phyloP scores from a whole-genome alignment of 2,888 invertebrate genomes.

The Archaeoteleia sp. region DNA sequence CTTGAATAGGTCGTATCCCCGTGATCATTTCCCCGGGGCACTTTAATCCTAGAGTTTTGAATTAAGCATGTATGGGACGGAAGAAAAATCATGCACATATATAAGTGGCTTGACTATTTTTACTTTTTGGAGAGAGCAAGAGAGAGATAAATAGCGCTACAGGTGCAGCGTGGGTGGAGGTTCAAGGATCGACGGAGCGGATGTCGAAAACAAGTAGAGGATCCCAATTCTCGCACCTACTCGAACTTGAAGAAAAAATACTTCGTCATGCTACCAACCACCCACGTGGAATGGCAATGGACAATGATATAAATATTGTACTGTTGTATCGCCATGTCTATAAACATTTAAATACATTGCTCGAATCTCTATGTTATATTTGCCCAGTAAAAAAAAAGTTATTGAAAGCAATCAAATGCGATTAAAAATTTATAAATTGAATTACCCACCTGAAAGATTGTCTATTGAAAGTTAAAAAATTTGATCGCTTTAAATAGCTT shows the following conservation, averaged over 20 bases:
- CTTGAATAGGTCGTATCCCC: slow-evolving; percentile 44
- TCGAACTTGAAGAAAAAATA: slow-evolving; percentile 45
- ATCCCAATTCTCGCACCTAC: slow-evolving; percentile 55
- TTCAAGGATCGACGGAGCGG: slow-evolving; percentile 51
- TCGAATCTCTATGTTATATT: too few relatives aligned
- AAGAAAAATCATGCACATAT: slow-evolving; percentile 40
- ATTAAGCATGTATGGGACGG: slow-evolving; percentile 39
- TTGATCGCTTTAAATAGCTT: too few relatives aligned
- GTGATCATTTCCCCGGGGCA: slow-evolving; percentile 36
- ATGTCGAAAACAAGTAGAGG: slow-evolving; percentile 52
- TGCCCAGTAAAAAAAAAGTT: too few relatives aligned
- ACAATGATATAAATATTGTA: slow-evolving; percentile 9
- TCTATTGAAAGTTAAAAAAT: too few relatives aligned
- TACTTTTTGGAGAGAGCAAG: too few relatives aligned
- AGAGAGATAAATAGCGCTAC: slow-evolving; percentile 50
- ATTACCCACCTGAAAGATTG: too few relatives aligned
- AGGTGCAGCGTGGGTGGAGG: slow-evolving; percentile 53
- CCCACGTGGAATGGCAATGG: slow-evolving; percentile 41
- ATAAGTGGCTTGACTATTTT: slow-evolving; percentile 15
- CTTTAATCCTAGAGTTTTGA: slow-evolving; percentile 37
- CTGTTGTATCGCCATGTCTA: slow-evolving; percentile 7
- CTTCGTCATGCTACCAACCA: slow-evolving; percentile 51
- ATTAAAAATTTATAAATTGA: too few relatives aligned
- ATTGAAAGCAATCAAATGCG: too few relatives aligned
- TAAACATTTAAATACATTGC: background rate